Percentiles rank a stretch among this genome's conserved stretches.
Conservation (phyloP, 2,888 invertebrate species). For the Diadromus collaris region DNA sequence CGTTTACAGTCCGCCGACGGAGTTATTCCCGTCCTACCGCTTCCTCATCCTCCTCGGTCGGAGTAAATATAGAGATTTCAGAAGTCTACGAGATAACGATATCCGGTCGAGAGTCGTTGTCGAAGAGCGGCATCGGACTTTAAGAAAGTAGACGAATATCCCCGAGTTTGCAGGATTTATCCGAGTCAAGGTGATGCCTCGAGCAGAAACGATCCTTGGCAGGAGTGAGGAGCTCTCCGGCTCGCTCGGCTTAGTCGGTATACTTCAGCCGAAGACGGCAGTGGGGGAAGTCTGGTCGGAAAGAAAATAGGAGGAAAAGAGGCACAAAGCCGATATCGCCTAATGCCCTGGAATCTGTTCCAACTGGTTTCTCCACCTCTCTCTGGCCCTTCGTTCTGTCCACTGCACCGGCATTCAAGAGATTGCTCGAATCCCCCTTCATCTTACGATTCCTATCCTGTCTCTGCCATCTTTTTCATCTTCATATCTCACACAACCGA, state of each 20-base stretch:
- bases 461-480: conserved; percentile 25
- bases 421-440: conserved; percentile 39
- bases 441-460: neutral
- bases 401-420: conserved; percentile 13
- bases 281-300: conserved; percentile 37
- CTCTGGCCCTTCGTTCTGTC: conserved; percentile 27
- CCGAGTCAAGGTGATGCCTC: conserved; percentile 23
- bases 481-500: conserved; percentile 1
- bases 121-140: conserved; percentile 18
- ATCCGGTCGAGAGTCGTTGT: conserved; percentile 55
- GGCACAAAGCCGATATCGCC: conserved; percentile 73
- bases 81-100: conserved; percentile 61
- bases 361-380: conserved; percentile 37
- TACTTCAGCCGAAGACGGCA: conserved; percentile 12
- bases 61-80: conserved; percentile 59
- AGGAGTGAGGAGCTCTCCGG: conserved; percentile 14
- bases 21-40: neutral
- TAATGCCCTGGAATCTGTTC: conserved; percentile 71
- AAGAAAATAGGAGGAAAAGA: conserved; percentile 54
- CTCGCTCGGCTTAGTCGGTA: conserved; percentile 34
- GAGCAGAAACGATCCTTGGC: conserved; percentile 25
- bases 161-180: conserved; percentile 39
- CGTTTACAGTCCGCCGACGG: neutral
- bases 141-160: conserved; percentile 35
- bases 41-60: conserved; percentile 3